Evolutionary conservation across 1,140 invertebrate genomes (phyloP).

Genomic region (Euura saliciscinereae): DNA sequence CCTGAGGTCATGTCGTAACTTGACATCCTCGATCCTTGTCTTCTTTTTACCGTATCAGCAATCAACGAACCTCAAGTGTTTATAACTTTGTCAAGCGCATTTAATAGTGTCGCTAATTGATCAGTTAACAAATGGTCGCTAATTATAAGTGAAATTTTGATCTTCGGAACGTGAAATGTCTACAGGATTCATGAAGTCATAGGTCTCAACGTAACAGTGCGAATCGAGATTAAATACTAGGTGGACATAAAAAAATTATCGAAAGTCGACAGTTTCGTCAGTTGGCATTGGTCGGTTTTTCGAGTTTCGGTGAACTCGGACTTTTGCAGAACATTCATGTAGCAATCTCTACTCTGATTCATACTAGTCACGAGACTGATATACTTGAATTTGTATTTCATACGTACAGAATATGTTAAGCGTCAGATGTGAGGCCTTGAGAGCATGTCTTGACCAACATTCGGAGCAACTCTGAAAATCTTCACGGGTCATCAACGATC

Average conservation of each 20-base stretch:
- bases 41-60: neutral
- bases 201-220: neutral
- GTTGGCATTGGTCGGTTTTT: neutral
- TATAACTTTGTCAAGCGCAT: conserved; percentile 1
- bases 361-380: neutral
- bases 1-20: neutral
- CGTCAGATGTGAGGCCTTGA: too few species aligned
- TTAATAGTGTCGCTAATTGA: neutral
- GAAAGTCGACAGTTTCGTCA: neutral
- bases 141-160: too few species aligned
- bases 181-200: neutral
- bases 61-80: neutral
- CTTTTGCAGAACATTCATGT: neutral
- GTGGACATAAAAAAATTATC: neutral
- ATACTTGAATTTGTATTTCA: too few species aligned
- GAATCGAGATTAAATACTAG: neutral
- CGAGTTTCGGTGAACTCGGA: neutral
- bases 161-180: too few species aligned
- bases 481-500: too few species aligned
- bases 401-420: too few species aligned
- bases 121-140: too few species aligned
- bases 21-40: neutral
- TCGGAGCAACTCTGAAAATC: too few species aligned
- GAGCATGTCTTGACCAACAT: too few species aligned
- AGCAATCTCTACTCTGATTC: neutral